Evolutionary conservation across 2,797 vertebrate species (phyloP), one percentile per base, ranked within the genome.

Genomic region (Cynodonichthys magdalenae): DNA sequence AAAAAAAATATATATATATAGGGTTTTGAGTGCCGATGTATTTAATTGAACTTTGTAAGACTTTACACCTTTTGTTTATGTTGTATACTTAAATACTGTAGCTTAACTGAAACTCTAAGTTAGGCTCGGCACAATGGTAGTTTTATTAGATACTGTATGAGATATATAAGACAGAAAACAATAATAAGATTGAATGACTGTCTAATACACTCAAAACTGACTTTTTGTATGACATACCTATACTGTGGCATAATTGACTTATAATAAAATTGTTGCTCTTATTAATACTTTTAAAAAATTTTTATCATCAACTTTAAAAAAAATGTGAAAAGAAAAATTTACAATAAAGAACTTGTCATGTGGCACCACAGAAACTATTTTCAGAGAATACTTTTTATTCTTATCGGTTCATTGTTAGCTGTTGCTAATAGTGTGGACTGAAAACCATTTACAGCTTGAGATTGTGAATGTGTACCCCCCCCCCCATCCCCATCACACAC

Each of bases 401-500:
- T 31, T 31, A 31, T 31, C 7, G 29, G 29, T 14, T 15, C 3
- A 45, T 69, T 61, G 53, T 74, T 82, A 77, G 80, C 84, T 70
- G 65, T 55, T 59, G 68, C 63, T n/a, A 52, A 67, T 51, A 20
- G 49, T 6, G n/a, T 17, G 61, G 74, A 89, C 84, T 87, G 83
- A 83, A 88, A 90, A 81, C 77, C 80, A 90, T 92, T 89, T 90
- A 83, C 86, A 89, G 86, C 85, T 89, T 85, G 84, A 86, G 86
- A 91, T 87, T 84, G 82, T 80, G 17, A 81, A n/a, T n/a, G n/a
- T n/a, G n/a, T n/a, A n/a, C n/a, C n/a, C n/a, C n/a, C n/a, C n/a
- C n/a, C n/a, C n/a, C n/a, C n/a, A n/a, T n/a, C n/a, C n/a, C n/a
- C n/a, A n/a, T n/a, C n/a, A 41, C 39, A 12, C 39, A 15, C 39